Percentiles rank a stretch among this genome's conserved stretches.
Conservation (phyloP, 1,140 invertebrate species). For the Trinorchestia longiramus region DNA sequence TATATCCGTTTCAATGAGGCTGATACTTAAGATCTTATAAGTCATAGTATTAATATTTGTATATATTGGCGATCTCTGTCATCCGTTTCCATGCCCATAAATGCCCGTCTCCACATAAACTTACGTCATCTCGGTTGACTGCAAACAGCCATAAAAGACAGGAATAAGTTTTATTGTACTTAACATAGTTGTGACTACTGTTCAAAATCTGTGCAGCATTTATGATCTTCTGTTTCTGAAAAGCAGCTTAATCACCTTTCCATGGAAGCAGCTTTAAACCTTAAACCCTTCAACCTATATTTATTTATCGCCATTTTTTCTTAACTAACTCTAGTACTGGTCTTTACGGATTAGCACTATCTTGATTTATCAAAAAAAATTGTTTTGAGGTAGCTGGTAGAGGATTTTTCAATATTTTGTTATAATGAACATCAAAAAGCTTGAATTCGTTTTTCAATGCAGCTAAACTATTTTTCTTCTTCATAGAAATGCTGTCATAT, state of each 20-base stretch:
- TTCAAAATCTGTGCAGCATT: background rate
- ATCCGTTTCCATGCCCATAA: background rate
- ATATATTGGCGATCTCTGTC: background rate
- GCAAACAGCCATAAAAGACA: constrained; percentile 28
- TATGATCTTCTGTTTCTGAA: background rate
- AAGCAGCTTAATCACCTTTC: background rate
- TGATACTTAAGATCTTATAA: background rate
- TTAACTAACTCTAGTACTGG: background rate
- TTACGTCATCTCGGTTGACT: background rate
- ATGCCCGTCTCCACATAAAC: background rate
- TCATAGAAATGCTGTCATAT: background rate
- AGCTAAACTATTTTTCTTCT: background rate
- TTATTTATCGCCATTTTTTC: background rate
- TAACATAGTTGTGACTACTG: background rate
- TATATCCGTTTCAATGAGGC: constrained; percentile 23
- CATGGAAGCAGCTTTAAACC: background rate
- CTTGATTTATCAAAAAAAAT: background rate
- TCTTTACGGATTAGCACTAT: background rate
- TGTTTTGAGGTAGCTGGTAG: background rate
- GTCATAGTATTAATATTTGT: background rate
- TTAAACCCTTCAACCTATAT: background rate
- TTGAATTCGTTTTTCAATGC: background rate
- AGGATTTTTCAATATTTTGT: background rate
- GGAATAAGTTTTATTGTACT: background rate
- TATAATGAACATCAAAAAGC: background rate